phyloP scores from a whole-genome alignment of 2,888 invertebrate species.

The Serripes groenlandicus region DNA sequence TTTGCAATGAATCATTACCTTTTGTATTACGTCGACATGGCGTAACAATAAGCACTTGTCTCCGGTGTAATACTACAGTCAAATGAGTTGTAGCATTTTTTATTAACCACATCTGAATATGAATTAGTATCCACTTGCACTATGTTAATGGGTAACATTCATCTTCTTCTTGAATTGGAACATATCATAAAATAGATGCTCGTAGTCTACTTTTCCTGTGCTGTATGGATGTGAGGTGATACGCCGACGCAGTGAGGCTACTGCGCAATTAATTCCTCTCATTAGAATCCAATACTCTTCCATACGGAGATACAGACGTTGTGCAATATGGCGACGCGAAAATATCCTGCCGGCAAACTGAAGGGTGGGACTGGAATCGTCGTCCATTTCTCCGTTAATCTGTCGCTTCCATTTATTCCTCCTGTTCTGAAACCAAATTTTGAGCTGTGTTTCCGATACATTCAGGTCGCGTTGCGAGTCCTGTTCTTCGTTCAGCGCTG shows the following conservation, averaged over 20 bases:
- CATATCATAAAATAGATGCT: slow-evolving; percentile 26
- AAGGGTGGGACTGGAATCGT: slow-evolving; percentile 64
- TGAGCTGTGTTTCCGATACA: slow-evolving; percentile 67
- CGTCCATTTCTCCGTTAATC: slow-evolving; percentile 68
- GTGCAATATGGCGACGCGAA: slow-evolving; percentile 33
- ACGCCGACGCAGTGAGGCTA: slow-evolving; percentile 39
- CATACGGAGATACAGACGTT: slow-evolving; percentile 35
- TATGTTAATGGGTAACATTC: no score
- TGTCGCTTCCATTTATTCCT: slow-evolving; percentile 72
- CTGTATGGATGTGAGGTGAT: slow-evolving; percentile 63
- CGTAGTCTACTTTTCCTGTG: slow-evolving; percentile 39
- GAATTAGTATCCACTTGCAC: no score
- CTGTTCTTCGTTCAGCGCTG: slow-evolving; percentile 58
- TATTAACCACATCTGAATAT: no score
- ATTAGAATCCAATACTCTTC: slow-evolving; percentile 45
- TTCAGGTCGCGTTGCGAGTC: slow-evolving; percentile 54
- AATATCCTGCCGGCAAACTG: slow-evolving; percentile 46
- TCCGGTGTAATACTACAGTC: no score
- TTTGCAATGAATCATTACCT: no score
- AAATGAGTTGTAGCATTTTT: no score
- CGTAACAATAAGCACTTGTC: no score
- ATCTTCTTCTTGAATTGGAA: no score
- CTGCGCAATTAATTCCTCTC: slow-evolving; percentile 49
- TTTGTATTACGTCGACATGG: no score
- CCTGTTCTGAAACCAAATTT: slow-evolving; percentile 72